Evolutionary conservation across 2,888 invertebrate species (phyloP).

Genomic region (Acleris sparsana): DNA sequence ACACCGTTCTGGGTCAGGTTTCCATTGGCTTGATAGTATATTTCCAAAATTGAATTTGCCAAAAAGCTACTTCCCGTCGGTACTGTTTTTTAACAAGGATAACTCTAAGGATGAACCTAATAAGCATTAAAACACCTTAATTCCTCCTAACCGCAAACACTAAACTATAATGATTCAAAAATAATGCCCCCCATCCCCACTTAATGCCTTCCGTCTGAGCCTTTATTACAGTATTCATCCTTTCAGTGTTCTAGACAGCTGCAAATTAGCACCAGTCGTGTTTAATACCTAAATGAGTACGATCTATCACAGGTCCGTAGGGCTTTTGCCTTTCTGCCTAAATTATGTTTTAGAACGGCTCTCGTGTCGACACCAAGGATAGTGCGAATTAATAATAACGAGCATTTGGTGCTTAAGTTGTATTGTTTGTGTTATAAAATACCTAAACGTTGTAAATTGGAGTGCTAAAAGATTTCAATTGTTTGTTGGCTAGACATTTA

Average conservation of each 20-base stretch:
- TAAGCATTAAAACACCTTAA: no score
- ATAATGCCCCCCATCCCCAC: conserved; percentile 32
- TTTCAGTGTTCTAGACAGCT: conserved; percentile 32
- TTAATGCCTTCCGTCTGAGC: conserved; percentile 25
- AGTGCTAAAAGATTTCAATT: no score
- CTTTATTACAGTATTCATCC: conserved; percentile 7
- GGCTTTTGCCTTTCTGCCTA: conserved; percentile 11
- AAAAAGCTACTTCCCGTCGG: no score
- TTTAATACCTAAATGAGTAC: conserved; percentile 33
- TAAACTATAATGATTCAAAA: conserved; percentile 20
- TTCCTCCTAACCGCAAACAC: no score
- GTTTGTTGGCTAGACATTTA: no score
- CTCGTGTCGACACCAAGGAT: conserved; percentile 1
- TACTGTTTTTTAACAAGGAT: no score
- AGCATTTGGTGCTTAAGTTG: background rate
- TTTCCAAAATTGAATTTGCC: no score
- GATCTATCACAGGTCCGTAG: conserved; percentile 29
- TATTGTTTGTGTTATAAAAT: no score
- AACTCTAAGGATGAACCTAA: no score
- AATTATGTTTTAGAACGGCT: conserved; percentile 3
- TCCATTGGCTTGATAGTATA: no score
- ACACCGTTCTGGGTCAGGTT: no score
- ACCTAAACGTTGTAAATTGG: no score
- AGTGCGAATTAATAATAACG: background rate
- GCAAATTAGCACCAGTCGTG: conserved; percentile 32